Conservation (phyloP, 2,888 invertebrate species). For the Panopea generosa region DNA sequence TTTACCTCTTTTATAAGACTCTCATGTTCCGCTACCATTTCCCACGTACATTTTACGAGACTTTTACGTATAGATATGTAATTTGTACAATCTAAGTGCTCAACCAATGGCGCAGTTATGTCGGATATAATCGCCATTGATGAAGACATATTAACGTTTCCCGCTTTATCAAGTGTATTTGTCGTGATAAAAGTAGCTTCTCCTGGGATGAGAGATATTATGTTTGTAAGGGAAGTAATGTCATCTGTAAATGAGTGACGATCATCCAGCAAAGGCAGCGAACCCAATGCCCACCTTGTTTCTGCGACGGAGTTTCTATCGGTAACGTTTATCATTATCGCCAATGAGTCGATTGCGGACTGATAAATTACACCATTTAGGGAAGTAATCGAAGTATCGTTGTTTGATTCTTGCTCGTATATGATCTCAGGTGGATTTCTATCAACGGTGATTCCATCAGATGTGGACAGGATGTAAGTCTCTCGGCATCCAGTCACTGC, state of each 20-base stretch:
- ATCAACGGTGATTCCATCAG: slow-evolving; percentile 73
- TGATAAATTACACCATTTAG: slow-evolving; percentile 51
- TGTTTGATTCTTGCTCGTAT: slow-evolving; percentile 21
- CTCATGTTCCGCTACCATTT: slow-evolving; percentile 59
- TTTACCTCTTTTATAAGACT: slow-evolving; percentile 56
- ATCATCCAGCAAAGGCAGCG: slow-evolving; percentile 36
- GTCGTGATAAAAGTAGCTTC: slow-evolving; percentile 59
- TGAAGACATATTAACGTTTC: slow-evolving; percentile 44
- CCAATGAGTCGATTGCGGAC: slow-evolving; percentile 40
- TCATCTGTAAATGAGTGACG: slow-evolving; percentile 38
- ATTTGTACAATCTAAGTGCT: slow-evolving; percentile 55
- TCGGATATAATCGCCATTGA: slow-evolving; percentile 65
- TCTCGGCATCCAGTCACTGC: slow-evolving; percentile 73
- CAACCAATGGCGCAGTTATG: slow-evolving; percentile 54
- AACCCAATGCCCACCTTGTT: slow-evolving; percentile 40
- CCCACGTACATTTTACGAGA: slow-evolving; percentile 59
- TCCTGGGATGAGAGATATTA: slow-evolving; percentile 50
- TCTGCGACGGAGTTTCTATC: slow-evolving; percentile 46
- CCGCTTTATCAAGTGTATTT: slow-evolving; percentile 58
- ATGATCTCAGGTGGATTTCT: slow-evolving; percentile 56
- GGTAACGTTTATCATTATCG: slow-evolving; percentile 44
- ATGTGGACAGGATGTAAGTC: slow-evolving; percentile 68
- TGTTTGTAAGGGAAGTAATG: slow-evolving; percentile 29
- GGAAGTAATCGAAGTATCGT: slow-evolving; percentile 23
- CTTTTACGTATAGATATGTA: slow-evolving; percentile 54